phyloP scores from a whole-genome alignment of 2,888 invertebrate genomes.

The Halictus quadricinctus region DNA sequence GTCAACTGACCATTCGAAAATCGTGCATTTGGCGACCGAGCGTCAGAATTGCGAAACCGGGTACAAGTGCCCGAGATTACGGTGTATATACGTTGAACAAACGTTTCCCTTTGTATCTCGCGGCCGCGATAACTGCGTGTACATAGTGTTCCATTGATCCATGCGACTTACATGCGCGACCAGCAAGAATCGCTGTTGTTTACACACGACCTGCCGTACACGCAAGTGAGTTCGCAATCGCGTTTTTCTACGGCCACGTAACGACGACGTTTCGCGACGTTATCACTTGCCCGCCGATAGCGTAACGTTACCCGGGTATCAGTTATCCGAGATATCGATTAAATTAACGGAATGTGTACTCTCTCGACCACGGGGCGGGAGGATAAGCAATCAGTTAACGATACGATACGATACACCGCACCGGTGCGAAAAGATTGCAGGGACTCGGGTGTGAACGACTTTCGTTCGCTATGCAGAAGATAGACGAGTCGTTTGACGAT shows the following conservation, averaged over 20 bases:
- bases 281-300: conserved; percentile 60
- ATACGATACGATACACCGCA: background rate
- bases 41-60: conserved; percentile 62
- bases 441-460: background rate
- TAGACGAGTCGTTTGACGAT: background rate
- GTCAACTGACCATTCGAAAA: background rate
- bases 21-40: background rate
- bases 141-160: conserved; percentile 13
- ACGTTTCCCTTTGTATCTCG: conserved; percentile 64
- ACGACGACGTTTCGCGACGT: conserved; percentile 57
- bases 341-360: conserved; percentile 31
- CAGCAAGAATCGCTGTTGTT: background rate
- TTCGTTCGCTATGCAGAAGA: background rate
- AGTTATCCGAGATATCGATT: conserved; percentile 56
- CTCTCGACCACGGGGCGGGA: background rate
- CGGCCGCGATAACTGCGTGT: conserved; percentile 57
- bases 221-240: conserved; percentile 23
- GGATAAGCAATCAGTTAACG: background rate
- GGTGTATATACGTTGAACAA: conserved; percentile 57
- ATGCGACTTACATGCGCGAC: background rate
- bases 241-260: conserved; percentile 54
- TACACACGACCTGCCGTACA: conserved; percentile 36
- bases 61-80: conserved; percentile 54
- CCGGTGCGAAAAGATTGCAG: background rate
- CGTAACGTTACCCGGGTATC: conserved; percentile 62